Conservation (phyloP, 2,113 vertebrate species). For the Gnathonemus echidnorhynchus region DNA sequence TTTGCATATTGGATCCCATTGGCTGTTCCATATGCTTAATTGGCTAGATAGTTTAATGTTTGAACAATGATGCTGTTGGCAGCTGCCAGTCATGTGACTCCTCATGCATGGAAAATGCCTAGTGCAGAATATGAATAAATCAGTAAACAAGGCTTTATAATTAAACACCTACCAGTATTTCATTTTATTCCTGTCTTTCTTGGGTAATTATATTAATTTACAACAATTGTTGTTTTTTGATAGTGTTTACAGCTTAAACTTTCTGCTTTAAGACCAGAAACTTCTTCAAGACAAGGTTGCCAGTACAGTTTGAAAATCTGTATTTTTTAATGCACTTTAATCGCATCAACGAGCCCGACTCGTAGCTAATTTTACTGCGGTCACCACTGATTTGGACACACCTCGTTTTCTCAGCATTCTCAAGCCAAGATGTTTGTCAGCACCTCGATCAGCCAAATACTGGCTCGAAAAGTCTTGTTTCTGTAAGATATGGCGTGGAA, state of each 20-base stretch:
- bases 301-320: background rate
- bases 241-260: background rate
- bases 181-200: background rate
- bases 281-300: background rate
- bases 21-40: background rate
- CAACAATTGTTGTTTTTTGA: background rate
- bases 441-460: background rate
- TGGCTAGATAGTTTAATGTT: background rate
- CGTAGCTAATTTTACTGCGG: background rate
- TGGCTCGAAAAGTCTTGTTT: background rate
- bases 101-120: background rate
- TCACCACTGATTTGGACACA: background rate
- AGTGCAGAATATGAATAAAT: background rate
- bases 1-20: conserved; percentile 3
- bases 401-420: background rate
- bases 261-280: background rate
- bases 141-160: background rate
- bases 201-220: background rate
- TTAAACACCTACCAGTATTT: background rate
- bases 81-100: conserved; percentile 1
- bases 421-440: background rate
- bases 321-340: background rate
- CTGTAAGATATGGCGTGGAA: background rate
- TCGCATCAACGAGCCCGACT: background rate
- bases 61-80: background rate